Conservation (phyloP, 2,797 vertebrate species). For the Tympanoctomys barrerae region DNA sequence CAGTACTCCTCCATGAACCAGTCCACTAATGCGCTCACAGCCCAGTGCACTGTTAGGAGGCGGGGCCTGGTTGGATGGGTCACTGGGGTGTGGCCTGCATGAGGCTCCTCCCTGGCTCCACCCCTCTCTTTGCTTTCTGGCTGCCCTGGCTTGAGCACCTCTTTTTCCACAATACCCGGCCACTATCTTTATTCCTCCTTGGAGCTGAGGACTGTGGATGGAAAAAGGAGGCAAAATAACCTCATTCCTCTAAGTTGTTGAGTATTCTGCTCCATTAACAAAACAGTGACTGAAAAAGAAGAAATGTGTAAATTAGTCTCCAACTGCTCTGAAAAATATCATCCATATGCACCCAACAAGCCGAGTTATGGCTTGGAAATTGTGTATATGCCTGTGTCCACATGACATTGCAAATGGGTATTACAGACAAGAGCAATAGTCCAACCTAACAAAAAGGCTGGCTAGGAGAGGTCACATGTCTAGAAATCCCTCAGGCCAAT, state of each 20-base stretch:
- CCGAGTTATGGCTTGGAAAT: not conserved
- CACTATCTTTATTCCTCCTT: not conserved
- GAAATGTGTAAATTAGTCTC: not conserved
- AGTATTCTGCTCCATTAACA: not conserved
- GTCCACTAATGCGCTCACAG: not conserved
- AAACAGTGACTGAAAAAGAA: not conserved
- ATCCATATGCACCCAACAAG: not conserved
- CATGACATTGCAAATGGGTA: not conserved
- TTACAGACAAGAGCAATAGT: not conserved
- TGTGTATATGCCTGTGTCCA: not conserved
- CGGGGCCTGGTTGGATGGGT: not conserved
- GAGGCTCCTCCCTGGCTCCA: not conserved
- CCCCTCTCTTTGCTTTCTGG: not conserved
- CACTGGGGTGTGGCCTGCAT: not conserved
- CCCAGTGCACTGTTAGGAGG: not conserved
- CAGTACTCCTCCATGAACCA: not conserved
- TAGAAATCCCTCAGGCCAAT: not conserved
- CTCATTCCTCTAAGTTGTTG: not conserved
- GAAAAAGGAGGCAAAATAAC: not conserved
- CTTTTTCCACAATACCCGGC: not conserved
- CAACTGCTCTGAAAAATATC: conserved; percentile 7
- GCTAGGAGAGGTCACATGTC: not conserved
- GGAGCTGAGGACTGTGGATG: not conserved
- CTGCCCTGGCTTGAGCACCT: not conserved
- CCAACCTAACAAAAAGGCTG: not conserved